Percentiles rank a stretch among this genome's conserved stretches.
These are phyloP conservation scores for Myripristis murdjan DNA, from an alignment of 2,797 vertebrate genomes.

Conservation along the genomic window DNA sequence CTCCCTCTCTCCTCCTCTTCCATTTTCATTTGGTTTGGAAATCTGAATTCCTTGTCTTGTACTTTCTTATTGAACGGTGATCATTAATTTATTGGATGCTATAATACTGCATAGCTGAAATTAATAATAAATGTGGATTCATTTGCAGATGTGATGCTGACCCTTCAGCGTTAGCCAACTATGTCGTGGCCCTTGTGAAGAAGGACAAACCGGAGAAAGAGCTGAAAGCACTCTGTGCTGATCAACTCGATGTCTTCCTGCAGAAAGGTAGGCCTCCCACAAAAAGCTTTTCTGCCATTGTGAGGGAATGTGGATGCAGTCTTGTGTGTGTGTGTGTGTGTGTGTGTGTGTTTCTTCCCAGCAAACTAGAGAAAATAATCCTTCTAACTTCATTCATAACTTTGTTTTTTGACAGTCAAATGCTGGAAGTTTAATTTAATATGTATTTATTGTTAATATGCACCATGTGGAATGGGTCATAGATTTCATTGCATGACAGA, in stretches of 20 bases:
- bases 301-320: background rate
- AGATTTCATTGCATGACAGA: too few species aligned
- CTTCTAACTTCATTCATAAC: background rate
- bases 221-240: conserved; percentile 95
- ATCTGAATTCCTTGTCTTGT: background rate
- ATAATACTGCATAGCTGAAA: background rate
- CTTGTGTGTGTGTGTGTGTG: too few species aligned
- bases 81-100: too few species aligned
- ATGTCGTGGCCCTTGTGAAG: conserved; percentile 98
- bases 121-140: conserved; percentile 6
- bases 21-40: background rate
- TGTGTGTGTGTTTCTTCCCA: background rate
- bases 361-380: background rate
- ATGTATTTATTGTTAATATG: too few species aligned
- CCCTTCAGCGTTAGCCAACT: conserved; percentile 97
- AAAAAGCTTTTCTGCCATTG: background rate
- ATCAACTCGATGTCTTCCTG: conserved; percentile 98
- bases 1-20: too few species aligned
- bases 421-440: too few species aligned
- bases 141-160: conserved; percentile 92
- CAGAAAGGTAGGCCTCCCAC: conserved; percentile 92
- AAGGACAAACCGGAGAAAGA: conserved; percentile 99
- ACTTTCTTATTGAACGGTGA: background rate
- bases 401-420: too few species aligned
- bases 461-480: too few species aligned